phyloP scores from a whole-genome alignment of 2,797 vertebrate genomes.

The Sebastiscus albofasciatus region DNA sequence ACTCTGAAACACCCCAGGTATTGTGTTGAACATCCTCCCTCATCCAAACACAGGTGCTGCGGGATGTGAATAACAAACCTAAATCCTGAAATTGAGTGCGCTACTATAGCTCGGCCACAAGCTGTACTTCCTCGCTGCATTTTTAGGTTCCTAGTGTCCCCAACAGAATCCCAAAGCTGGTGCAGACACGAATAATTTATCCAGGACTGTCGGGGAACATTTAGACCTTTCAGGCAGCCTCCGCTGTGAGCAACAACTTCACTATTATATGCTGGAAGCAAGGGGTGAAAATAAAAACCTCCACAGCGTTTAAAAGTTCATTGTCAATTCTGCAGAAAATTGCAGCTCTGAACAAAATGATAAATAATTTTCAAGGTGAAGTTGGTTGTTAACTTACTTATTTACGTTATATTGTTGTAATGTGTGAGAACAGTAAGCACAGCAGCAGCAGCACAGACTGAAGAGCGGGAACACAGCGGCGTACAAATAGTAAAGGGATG shows the following conservation, averaged over 20 bases:
- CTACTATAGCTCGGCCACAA: conserved; percentile 21
- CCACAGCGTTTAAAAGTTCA: not conserved
- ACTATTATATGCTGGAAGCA: conserved; percentile 1
- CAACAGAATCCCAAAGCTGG: conserved; percentile 39
- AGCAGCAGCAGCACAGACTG: not conserved
- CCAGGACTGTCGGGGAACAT: conserved; percentile 36
- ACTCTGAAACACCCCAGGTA: conserved; percentile 35
- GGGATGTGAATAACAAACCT: conserved; percentile 50
- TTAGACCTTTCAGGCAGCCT: conserved; percentile 35
- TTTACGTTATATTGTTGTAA: conserved; percentile 21
- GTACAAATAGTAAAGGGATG: not conserved
- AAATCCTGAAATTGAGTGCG: conserved; percentile 28
- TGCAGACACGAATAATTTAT: conserved; percentile 51
- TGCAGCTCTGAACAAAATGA: not conserved
- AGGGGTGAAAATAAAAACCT: not conserved
- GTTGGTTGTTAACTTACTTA: not conserved
- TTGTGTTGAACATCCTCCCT: conserved; percentile 32
- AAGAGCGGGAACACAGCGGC: not conserved
- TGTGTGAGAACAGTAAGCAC: not conserved
- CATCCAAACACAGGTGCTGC: conserved; percentile 32
- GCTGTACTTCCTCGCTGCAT: conserved; percentile 29
- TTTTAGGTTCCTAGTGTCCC: conserved; percentile 48
- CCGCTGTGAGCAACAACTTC: conserved; percentile 10
- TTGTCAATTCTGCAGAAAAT: not conserved
- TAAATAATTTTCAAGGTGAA: not conserved